phyloP scores from a whole-genome alignment of 2,888 invertebrate genomes.

The Leptinotarsa tumamoca region DNA sequence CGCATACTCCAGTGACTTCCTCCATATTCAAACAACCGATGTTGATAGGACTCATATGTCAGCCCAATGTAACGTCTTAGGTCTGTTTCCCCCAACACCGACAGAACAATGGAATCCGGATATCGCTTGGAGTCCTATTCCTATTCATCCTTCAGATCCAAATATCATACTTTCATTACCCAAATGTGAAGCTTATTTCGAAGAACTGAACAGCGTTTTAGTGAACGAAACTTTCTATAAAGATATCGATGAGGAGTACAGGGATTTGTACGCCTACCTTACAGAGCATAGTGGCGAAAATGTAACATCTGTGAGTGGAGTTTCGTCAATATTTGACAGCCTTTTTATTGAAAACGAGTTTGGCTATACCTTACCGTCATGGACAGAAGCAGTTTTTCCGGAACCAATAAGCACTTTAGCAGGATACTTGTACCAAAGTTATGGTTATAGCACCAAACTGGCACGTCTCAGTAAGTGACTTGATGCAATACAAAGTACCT shows the following conservation, averaged over 20 bases:
- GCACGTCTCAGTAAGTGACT: conserved; percentile 31
- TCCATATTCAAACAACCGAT: conserved; percentile 78
- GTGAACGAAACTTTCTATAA: conserved; percentile 51
- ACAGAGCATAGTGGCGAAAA: conserved; percentile 21
- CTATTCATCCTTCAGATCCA: conserved; percentile 73
- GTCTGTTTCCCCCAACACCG: conserved; percentile 73
- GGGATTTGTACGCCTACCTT: conserved; percentile 65
- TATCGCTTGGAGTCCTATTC: conserved; percentile 79
- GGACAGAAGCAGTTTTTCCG: conserved; percentile 39
- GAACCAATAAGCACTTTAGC: conserved; percentile 32
- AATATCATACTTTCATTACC: conserved; percentile 56
- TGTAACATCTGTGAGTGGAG: conserved; percentile 5
- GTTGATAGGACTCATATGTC: conserved; percentile 89
- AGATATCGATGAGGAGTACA: conserved; percentile 68
- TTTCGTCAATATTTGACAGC: conserved; percentile 19
- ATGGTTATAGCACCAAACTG: conserved; percentile 21
- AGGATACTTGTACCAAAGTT: conserved; percentile 18
- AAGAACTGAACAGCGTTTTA: conserved; percentile 18
- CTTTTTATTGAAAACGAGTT: conserved; percentile 31
- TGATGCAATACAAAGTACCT: neutral
- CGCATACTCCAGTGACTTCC: conserved; percentile 68
- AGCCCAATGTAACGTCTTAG: conserved; percentile 81
- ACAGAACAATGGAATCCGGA: conserved; percentile 71
- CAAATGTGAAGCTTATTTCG: conserved; percentile 19
- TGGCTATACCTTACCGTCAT: conserved; percentile 31